These are phyloP conservation scores for Lipotes vexillifer DNA, from an alignment of 2,113 vertebrate genomes.

Conservation along the genomic window DNA sequence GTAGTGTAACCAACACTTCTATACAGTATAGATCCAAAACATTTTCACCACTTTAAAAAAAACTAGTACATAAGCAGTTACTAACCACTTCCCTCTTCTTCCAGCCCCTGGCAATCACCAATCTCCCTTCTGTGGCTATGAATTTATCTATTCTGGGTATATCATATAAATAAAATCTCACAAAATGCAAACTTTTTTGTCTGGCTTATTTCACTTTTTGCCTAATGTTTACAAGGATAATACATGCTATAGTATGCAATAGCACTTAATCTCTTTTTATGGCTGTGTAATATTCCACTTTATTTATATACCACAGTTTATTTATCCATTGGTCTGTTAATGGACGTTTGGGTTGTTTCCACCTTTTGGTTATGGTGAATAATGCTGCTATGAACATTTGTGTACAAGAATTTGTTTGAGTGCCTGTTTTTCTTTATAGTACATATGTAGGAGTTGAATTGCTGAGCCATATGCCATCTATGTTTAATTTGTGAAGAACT, in stretches of 20 bases:
- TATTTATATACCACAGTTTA: background rate
- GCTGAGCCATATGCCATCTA: background rate
- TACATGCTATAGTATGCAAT: background rate
- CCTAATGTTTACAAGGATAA: background rate
- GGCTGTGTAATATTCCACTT: background rate
- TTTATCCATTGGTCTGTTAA: background rate
- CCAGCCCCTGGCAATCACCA: background rate
- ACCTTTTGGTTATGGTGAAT: too few relatives aligned
- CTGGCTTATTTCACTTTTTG: too few relatives aligned
- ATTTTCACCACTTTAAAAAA: background rate
- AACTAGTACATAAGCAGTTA: background rate
- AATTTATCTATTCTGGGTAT: background rate
- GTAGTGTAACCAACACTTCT: background rate
- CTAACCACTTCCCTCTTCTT: background rate
- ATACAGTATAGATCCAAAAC: background rate
- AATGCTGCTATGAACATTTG: background rate
- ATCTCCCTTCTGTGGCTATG: background rate
- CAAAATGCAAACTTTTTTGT: too few relatives aligned
- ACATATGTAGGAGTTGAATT: background rate
- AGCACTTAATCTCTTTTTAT: too few relatives aligned
- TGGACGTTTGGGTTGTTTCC: background rate
- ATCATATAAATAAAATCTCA: background rate
- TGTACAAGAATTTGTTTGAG: background rate
- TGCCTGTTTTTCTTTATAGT: background rate
- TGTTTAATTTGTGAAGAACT: background rate